A percentile compares a stretch with the other conserved stretches of the same genome.
phyloP scores from a whole-genome alignment of 2,113 vertebrate species.

The Pan paniscus region DNA sequence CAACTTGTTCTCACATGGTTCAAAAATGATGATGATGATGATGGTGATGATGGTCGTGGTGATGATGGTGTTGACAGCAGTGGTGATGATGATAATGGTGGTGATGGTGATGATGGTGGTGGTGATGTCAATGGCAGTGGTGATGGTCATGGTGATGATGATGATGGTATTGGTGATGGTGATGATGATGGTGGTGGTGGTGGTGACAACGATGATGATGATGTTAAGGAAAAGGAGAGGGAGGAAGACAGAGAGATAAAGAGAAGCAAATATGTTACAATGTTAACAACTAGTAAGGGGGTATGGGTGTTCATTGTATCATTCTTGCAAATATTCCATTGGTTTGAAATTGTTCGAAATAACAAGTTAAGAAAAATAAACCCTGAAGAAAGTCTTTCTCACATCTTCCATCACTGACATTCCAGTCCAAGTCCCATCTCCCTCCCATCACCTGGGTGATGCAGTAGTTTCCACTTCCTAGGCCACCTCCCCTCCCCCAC shows the following conservation, averaged over 20 bases:
- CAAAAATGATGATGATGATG: background rate
- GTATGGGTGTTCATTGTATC: background rate
- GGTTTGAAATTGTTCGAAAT: background rate
- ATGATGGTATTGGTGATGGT: rapidly evolving
- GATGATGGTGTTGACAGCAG: background rate
- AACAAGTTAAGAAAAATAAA: background rate
- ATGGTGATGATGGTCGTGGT: too few species aligned
- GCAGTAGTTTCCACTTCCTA: rapidly evolving
- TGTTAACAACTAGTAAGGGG: background rate
- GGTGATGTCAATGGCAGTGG: rapidly evolving
- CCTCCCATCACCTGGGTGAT: background rate
- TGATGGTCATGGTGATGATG: too few species aligned
- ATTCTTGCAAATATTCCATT: background rate
- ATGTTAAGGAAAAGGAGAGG: background rate
- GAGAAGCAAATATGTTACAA: background rate
- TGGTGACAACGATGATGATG: rapidly evolving
- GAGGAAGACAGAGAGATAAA: background rate
- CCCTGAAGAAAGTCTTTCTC: background rate
- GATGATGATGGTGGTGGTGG: too few species aligned
- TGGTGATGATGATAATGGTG: rapidly evolving
- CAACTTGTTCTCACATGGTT: background rate
- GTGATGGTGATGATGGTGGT: rapidly evolving
- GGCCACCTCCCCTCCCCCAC: background rate
- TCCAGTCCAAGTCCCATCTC: background rate
- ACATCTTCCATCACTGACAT: background rate